Conservation (phyloP, 2,113 vertebrate species). For the Xiphophorus maculatus region DNA sequence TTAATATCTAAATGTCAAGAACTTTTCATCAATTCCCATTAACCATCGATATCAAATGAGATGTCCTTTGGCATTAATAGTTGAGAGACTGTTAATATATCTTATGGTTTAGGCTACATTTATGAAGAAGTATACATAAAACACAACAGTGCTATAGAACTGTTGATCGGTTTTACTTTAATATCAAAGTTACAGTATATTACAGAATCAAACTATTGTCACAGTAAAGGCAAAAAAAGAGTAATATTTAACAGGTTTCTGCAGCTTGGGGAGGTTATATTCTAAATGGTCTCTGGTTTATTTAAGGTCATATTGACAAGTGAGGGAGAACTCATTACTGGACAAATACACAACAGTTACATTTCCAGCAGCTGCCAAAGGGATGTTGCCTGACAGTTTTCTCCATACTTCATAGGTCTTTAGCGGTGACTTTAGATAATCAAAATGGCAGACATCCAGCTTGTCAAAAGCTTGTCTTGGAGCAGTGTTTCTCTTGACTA, state of each 20-base stretch:
- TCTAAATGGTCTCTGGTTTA: conserved; percentile 33
- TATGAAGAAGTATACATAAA: too few relatives aligned
- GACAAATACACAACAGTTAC: conserved; percentile 67
- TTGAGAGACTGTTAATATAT: too few relatives aligned
- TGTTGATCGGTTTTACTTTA: too few relatives aligned
- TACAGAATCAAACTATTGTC: not conserved
- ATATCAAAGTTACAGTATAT: not conserved
- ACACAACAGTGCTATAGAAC: too few relatives aligned
- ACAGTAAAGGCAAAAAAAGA: not conserved
- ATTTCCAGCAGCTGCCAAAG: conserved; percentile 51
- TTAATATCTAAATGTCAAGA: too few relatives aligned
- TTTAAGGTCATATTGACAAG: conserved; percentile 59
- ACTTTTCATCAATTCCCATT: too few relatives aligned
- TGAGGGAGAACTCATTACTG: conserved; percentile 58
- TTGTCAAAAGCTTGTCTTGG: conserved; percentile 62
- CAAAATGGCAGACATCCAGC: conserved; percentile 70
- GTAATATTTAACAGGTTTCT: not conserved
- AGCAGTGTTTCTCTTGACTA: conserved; percentile 43
- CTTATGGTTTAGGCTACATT: too few relatives aligned
- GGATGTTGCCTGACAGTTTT: conserved; percentile 54
- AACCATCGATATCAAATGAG: too few relatives aligned
- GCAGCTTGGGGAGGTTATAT: conserved; percentile 1
- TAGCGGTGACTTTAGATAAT: conserved; percentile 72
- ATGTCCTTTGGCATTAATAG: too few relatives aligned
- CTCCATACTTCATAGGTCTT: conserved; percentile 67